Conservation (phyloP, 2,113 vertebrate species). For the Dicrurus megarhynchus region DNA sequence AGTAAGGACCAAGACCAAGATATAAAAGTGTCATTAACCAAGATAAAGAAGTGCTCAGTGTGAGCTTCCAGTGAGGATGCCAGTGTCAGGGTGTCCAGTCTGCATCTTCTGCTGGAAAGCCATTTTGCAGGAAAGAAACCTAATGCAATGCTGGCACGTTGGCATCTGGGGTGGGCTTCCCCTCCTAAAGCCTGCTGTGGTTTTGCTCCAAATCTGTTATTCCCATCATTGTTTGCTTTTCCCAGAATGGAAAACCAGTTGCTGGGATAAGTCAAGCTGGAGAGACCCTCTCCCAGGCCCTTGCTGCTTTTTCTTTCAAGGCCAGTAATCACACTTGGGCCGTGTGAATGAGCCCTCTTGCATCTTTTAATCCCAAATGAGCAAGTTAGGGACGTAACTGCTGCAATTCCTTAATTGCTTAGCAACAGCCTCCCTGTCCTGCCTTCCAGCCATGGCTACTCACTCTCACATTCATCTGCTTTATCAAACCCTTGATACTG, state of each 20-base stretch:
- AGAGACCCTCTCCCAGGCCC: background rate
- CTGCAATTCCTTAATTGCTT: conserved; percentile 40
- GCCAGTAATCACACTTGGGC: background rate
- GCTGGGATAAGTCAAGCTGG: background rate
- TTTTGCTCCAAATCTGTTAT: background rate
- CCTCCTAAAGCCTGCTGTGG: background rate
- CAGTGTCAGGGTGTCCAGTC: background rate
- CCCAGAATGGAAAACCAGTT: background rate
- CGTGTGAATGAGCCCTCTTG: background rate
- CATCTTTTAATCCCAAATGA: conserved; percentile 23
- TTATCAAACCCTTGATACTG: background rate
- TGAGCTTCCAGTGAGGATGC: background rate
- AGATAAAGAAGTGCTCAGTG: background rate
- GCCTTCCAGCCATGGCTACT: background rate
- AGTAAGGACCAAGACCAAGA: background rate
- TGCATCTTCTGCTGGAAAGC: background rate
- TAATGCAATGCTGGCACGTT: fast-evolving
- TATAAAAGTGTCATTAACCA: background rate
- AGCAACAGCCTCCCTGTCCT: conserved; percentile 37
- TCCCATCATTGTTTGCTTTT: background rate
- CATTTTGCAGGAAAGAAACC: background rate
- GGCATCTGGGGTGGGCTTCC: background rate
- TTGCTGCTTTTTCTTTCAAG: background rate
- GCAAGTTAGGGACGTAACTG: background rate
- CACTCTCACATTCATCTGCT: background rate